Evolutionary conservation across 2,113 vertebrate species (phyloP).

Genomic region (Falco punctatus): DNA sequence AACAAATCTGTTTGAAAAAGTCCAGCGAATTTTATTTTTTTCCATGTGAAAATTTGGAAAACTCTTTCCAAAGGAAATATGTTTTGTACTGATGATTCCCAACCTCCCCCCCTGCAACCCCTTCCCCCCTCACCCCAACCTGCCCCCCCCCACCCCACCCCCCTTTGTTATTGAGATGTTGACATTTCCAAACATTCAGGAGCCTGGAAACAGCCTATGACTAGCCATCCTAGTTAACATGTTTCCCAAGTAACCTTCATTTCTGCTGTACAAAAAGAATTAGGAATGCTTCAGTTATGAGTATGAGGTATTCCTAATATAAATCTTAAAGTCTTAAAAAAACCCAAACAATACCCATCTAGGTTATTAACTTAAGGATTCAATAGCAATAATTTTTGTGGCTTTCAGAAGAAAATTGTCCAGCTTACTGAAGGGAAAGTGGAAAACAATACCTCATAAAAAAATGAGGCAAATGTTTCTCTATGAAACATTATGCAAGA

Average conservation of each 20-base stretch:
- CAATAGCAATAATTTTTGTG: background rate
- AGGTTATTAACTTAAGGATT: background rate
- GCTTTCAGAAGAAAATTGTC: background rate
- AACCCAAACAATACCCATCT: fast-evolving
- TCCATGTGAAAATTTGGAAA: background rate
- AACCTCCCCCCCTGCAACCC: too few relatives aligned
- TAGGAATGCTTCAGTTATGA: background rate
- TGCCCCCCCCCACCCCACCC: too few relatives aligned
- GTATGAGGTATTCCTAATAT: background rate
- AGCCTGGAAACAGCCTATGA: background rate
- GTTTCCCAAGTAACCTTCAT: background rate
- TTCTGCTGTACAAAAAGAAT: background rate
- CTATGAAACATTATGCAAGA: background rate
- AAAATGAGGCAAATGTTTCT: background rate
- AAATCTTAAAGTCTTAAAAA: background rate
- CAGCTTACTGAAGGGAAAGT: background rate
- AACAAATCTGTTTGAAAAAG: background rate
- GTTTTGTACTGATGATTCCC: background rate
- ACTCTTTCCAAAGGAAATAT: background rate
- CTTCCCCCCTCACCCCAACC: too few relatives aligned
- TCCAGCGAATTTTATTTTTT: background rate
- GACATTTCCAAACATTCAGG: background rate
- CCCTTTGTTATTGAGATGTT: background rate
- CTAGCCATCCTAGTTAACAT: background rate
- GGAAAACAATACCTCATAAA: background rate